A percentile compares a stretch with the other conserved stretches of the same genome.
Evolutionary conservation across 30 jellyfish, hydroid and myxozoan genomes (phyloP).

Genomic region (Aurelia sp.): DNA sequence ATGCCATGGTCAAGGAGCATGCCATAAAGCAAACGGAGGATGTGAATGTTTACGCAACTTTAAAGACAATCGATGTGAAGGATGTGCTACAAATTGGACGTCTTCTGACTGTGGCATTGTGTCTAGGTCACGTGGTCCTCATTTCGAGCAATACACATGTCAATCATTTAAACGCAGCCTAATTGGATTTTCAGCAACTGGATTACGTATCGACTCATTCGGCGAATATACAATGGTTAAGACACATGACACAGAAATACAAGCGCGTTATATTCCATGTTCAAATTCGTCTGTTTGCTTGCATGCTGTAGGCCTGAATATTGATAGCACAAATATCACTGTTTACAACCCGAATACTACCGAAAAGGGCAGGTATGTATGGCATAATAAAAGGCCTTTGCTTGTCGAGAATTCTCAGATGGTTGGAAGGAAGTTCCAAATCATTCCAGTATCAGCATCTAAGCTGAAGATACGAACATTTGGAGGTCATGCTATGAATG

Average conservation of each 20-base stretch:
- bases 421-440: slow-evolving; percentile 9
- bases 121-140: background rate
- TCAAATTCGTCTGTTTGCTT: slow-evolving; percentile 36
- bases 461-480: background rate
- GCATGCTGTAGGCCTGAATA: slow-evolving; percentile 47
- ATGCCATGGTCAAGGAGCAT: slow-evolving; percentile 54
- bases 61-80: slow-evolving; percentile 8
- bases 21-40: slow-evolving; percentile 42
- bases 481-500: slow-evolving; percentile 21
- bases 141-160: slow-evolving; percentile 30
- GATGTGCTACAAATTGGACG: slow-evolving; percentile 66
- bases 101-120: slow-evolving; percentile 50
- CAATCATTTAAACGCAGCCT: slow-evolving; percentile 46
- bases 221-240: slow-evolving; percentile 47
- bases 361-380: slow-evolving; percentile 3
- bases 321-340: slow-evolving; percentile 32
- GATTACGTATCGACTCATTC: background rate
- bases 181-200: slow-evolving; percentile 36
- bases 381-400: slow-evolving; percentile 29
- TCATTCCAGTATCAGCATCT: slow-evolving; percentile 30
- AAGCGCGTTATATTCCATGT: slow-evolving; percentile 52
- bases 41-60: slow-evolving; percentile 52
- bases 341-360: slow-evolving; percentile 59
- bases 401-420: background rate
- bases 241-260: slow-evolving; percentile 20